A percentile compares a stretch with the other conserved stretches of the same genome.
These are phyloP conservation scores for Eptesicus fuscus DNA, from an alignment of 2,113 vertebrate genomes.

Conservation along the genomic window DNA sequence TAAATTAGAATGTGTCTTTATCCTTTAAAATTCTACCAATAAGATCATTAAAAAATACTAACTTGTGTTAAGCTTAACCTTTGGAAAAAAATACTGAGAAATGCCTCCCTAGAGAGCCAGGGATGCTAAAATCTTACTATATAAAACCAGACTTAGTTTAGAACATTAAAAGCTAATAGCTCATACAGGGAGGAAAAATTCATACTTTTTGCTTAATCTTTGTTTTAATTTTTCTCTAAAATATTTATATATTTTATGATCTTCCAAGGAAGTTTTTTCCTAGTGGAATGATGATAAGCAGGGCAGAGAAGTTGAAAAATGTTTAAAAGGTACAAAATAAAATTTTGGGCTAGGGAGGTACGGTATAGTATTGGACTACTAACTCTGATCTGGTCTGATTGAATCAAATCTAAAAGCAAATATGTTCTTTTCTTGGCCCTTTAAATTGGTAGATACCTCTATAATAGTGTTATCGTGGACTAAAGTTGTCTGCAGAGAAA, in stretches of 20 bases:
- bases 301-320: neutral
- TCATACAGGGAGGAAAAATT: neutral
- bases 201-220: neutral
- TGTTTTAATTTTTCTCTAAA: neutral
- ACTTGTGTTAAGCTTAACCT: neutral
- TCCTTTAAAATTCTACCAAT: neutral
- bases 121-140: neutral
- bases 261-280: neutral
- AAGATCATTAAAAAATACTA: neutral
- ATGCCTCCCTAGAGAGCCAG: neutral
- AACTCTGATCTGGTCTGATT: neutral
- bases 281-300: neutral
- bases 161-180: neutral
- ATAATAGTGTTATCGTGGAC: neutral
- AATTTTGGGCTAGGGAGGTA: neutral
- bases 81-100: slow-evolving; percentile 2
- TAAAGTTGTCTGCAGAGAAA: neutral
- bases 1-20: neutral
- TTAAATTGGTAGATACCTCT: neutral
- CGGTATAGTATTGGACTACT: neutral
- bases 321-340: neutral
- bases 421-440: neutral
- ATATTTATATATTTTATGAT: neutral
- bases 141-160: neutral
- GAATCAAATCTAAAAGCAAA: neutral